A percentile compares a stretch with the other conserved stretches of the same genome.
Evolutionary conservation across 2,888 invertebrate genomes (phyloP).

Genomic region (Campopleginae sp.): DNA sequence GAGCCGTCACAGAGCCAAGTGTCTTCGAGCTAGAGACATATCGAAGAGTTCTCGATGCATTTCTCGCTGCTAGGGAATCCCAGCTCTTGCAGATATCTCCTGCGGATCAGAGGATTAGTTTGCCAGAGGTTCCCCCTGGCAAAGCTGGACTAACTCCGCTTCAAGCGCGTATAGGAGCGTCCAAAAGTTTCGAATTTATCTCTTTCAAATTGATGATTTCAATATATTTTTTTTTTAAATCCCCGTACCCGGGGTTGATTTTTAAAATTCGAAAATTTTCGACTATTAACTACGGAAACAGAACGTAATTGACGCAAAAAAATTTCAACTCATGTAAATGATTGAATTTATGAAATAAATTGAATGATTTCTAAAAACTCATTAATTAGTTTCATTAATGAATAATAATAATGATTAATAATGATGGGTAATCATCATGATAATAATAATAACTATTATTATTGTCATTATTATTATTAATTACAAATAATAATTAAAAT

Average conservation of each 20-base stretch:
- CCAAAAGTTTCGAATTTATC: not conserved
- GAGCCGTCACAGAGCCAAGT: constrained; percentile 28
- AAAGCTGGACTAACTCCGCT: constrained; percentile 4
- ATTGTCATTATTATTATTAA: too few species aligned
- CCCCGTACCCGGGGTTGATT: not conserved
- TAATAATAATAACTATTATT: too few species aligned
- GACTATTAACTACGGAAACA: not conserved
- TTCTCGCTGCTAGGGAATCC: constrained; percentile 35
- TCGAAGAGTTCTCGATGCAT: constrained; percentile 36
- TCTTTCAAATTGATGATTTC: not conserved
- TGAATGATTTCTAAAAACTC: not conserved
- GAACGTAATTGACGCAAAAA: not conserved
- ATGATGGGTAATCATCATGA: too few species aligned
- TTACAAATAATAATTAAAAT: too few species aligned
- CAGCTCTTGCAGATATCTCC: constrained; percentile 40
- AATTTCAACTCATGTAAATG: not conserved
- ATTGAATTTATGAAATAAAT: not conserved
- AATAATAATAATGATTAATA: too few species aligned
- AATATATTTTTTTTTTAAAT: not conserved
- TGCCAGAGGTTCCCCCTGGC: constrained; percentile 17
- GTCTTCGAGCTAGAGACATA: constrained; percentile 27
- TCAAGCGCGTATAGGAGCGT: not conserved
- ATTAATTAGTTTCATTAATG: not conserved
- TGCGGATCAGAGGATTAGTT: constrained; percentile 47
- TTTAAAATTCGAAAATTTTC: not conserved